phyloP scores from a whole-genome alignment of 2,113 vertebrate genomes.

The Formicarius rufipectus region DNA sequence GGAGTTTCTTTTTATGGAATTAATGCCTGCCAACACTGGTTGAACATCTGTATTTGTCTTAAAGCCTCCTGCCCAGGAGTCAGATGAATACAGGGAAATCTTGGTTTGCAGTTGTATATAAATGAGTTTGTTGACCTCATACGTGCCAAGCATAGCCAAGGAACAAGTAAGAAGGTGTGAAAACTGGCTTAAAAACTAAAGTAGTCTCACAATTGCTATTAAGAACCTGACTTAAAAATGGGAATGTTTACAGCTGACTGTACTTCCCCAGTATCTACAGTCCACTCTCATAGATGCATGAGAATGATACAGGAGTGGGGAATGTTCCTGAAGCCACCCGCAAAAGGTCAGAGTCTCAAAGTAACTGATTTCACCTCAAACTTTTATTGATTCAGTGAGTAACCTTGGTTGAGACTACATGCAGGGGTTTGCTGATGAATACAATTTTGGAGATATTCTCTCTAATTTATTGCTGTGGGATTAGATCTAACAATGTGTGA shows the following conservation, averaged over 20 bases:
- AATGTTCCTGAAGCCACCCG: not conserved
- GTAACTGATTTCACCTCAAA: not conserved
- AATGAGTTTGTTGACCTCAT: not conserved
- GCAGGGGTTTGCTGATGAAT: not conserved
- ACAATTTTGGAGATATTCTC: not conserved
- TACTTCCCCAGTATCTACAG: not conserved
- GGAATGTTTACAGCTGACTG: not conserved
- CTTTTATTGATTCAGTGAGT: not conserved
- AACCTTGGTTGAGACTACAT: not conserved
- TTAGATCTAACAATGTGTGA: not conserved
- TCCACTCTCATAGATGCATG: not conserved
- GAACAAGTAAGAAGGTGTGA: not conserved
- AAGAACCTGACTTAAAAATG: not conserved
- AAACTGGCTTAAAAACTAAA: not conserved
- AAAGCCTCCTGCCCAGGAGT: not conserved
- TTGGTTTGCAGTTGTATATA: not conserved
- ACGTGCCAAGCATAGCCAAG: not conserved
- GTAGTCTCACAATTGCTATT: not conserved
- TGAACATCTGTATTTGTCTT: not conserved
- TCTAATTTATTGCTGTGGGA: not conserved
- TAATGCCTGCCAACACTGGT: not conserved
- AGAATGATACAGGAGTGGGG: not conserved
- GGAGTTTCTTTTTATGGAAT: not conserved
- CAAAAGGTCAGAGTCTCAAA: not conserved
- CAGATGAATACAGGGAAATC: not conserved